phyloP scores from a whole-genome alignment of 2,797 vertebrate genomes.

The Sebastes glaucus region DNA sequence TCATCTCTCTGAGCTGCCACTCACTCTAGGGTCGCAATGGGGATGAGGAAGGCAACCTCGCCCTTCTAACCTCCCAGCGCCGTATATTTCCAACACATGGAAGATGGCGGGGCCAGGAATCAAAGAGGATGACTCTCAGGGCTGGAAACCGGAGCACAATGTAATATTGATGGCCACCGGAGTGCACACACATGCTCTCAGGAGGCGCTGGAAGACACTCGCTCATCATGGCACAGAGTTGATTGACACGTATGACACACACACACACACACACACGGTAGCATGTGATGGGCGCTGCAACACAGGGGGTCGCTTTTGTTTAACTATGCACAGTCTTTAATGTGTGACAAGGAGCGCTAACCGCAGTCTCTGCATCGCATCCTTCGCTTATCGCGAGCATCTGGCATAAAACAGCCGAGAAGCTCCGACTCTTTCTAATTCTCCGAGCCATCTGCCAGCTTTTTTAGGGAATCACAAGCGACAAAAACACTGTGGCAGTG shows the following conservation, averaged over 20 bases:
- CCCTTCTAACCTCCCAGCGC: slow-evolving; percentile 55
- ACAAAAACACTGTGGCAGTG: slow-evolving; percentile 45
- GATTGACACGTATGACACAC: slow-evolving; percentile 68
- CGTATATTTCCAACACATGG: slow-evolving; percentile 20
- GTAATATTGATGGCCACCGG: slow-evolving; percentile 78
- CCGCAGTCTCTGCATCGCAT: slow-evolving; percentile 47
- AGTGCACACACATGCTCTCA: slow-evolving; percentile 58
- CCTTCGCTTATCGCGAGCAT: slow-evolving; percentile 61
- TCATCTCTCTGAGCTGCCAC: slow-evolving; percentile 54
- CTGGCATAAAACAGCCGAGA: slow-evolving; percentile 62
- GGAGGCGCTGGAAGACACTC: slow-evolving; percentile 52
- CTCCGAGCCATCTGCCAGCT: slow-evolving; percentile 59
- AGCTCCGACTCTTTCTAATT: slow-evolving; percentile 60
- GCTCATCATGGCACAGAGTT: slow-evolving; percentile 48
- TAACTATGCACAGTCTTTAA: slow-evolving; percentile 67
- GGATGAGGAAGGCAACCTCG: slow-evolving; percentile 40
- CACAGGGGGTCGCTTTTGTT: slow-evolving; percentile 66
- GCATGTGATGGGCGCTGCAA: slow-evolving; percentile 33
- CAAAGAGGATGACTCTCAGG: slow-evolving; percentile 66
- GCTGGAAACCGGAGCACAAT: slow-evolving; percentile 68
- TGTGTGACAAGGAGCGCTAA: slow-evolving; percentile 43
- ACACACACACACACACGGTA: not conserved
- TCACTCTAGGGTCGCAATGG: slow-evolving; percentile 55
- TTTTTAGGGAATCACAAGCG: slow-evolving; percentile 38
- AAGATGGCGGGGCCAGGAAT: slow-evolving; percentile 55